These are phyloP conservation scores for Digitonthophagus gazella DNA, from an alignment of 2,888 invertebrate species.

Conservation along the genomic window DNA sequence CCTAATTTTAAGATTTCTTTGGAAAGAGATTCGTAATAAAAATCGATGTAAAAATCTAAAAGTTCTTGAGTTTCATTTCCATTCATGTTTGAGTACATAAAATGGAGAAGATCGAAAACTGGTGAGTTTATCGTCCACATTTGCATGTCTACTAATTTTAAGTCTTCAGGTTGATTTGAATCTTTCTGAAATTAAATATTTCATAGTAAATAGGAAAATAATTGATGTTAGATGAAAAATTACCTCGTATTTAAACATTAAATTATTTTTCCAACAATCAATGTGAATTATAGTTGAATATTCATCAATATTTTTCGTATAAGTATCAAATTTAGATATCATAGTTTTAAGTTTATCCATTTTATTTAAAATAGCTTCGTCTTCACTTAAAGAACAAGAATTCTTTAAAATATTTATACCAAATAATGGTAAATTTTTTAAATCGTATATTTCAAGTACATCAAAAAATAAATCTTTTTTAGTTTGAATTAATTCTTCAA, in stretches of 20 bases:
- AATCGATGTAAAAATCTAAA: not conserved
- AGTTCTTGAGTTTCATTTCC: not conserved
- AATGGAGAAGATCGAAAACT: not conserved
- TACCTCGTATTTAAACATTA: not conserved
- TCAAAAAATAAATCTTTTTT: not conserved
- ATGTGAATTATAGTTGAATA: not conserved
- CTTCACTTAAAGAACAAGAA: not conserved
- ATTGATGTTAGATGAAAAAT: too few relatives aligned
- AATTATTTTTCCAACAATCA: not conserved
- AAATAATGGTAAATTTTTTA: not conserved
- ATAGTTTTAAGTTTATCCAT: not conserved
- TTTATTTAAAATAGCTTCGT: not conserved
- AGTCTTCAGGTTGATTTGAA: not conserved
- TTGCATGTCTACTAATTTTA: not conserved
- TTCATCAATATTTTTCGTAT: not conserved
- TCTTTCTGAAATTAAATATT: not conserved
- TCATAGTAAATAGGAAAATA: not conserved
- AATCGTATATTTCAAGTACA: not conserved
- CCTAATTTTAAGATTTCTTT: not conserved
- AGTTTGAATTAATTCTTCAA: not conserved
- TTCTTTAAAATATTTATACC: not conserved
- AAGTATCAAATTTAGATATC: not conserved
- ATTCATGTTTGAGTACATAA: not conserved
- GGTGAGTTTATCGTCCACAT: not conserved
- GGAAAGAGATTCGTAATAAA: not conserved